phyloP scores from a whole-genome alignment of 2,797 vertebrate species.

The Takifugu ocellatus region DNA sequence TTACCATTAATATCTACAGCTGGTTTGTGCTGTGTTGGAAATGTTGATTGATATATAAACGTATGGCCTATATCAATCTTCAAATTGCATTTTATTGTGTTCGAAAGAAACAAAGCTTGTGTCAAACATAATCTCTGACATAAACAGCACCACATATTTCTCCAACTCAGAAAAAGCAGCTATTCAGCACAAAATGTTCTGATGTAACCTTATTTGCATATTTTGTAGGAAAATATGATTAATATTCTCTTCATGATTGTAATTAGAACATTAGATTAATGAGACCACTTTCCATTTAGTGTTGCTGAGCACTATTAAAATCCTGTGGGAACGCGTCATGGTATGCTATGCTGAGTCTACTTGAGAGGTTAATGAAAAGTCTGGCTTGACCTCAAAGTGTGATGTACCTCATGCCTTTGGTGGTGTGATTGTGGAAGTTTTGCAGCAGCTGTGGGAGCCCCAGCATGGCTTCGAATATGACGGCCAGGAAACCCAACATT shows the following conservation, averaged over 20 bases:
- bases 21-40: too few species aligned
- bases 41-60: too few species aligned
- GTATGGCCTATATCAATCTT: too few species aligned
- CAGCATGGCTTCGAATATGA: conserved; percentile 81
- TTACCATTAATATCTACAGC: too few species aligned
- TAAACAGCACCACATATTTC: background rate
- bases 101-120: too few species aligned
- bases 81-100: too few species aligned
- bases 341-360: background rate
- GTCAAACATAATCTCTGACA: background rate
- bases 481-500: conserved; percentile 72
- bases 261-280: conserved; percentile 16
- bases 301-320: background rate
- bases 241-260: conserved; percentile 10
- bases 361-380: conserved; percentile 1
- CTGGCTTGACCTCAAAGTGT: conserved; percentile 9
- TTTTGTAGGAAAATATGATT: conserved; percentile 21
- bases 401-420: conserved; percentile 81
- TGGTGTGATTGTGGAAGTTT: conserved; percentile 77
- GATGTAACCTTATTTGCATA: conserved; percentile 42
- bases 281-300: conserved; percentile 1
- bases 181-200: conserved; percentile 1
- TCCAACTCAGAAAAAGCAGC: too few species aligned
- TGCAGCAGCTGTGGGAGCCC: conserved; percentile 81
- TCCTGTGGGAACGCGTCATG: conserved; percentile 1